Conservation (phyloP, 2,888 invertebrate species). For the Papilio gigon region DNA sequence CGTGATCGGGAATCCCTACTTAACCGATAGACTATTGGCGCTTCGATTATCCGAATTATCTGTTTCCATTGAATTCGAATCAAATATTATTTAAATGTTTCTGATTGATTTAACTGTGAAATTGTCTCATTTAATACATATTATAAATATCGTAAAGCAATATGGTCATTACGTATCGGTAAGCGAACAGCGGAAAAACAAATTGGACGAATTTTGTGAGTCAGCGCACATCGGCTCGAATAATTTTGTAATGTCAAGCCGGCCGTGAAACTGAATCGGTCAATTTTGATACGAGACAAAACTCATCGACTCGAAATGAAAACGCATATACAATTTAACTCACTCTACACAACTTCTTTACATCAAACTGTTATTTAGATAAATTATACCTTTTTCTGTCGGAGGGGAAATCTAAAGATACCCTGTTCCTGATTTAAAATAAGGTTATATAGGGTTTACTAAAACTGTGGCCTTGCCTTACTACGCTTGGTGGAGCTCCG, state of each 20-base stretch:
- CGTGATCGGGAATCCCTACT: too few species aligned
- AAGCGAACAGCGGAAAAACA: conserved; percentile 32
- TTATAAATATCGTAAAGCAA: conserved; percentile 13
- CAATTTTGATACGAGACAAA: conserved; percentile 17
- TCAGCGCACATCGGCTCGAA: conserved; percentile 20
- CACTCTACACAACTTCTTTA: neutral
- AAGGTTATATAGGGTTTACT: too few species aligned
- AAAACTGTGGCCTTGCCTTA: too few species aligned
- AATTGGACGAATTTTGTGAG: conserved; percentile 32
- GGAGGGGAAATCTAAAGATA: too few species aligned
- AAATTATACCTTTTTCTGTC: too few species aligned
- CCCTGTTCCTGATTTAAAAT: too few species aligned
- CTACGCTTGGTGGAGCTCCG: too few species aligned
- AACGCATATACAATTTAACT: neutral
- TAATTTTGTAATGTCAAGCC: conserved; percentile 20
- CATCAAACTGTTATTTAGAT: neutral
- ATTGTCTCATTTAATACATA: neutral
- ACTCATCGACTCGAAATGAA: conserved; percentile 14
- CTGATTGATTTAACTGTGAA: neutral
- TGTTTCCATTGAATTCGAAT: too few species aligned
- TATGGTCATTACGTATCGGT: conserved; percentile 6
- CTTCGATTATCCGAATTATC: too few species aligned
- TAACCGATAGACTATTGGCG: too few species aligned
- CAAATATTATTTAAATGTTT: too few species aligned
- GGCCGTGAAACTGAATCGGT: conserved; percentile 30